Evolutionary conservation across 1,140 invertebrate species (phyloP), one percentile per base, ranked within the genome.

Genomic region (Lethocerus indicus): DNA sequence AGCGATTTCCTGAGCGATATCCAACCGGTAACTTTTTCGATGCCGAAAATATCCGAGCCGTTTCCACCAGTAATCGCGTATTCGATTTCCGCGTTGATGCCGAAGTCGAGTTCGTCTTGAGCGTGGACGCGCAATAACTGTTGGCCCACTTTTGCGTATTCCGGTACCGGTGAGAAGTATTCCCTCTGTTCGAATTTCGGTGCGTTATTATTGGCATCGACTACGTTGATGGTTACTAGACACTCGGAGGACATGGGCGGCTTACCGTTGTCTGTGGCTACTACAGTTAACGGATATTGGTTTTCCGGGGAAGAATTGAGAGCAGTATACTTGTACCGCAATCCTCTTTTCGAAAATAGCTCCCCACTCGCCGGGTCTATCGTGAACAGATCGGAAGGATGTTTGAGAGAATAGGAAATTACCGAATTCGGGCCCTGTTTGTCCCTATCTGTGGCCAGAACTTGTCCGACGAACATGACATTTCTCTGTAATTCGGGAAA

Each of bases 341-440:
- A 69, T 1, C 74, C 72, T 59, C 78, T 74, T 63, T 92, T 91
- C 49, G 87, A 88, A 52, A 82, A 81, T 18, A 97, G 78, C 59
- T 90, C 84, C 1, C 91, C 92, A 25, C 81, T 89, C 1, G 83
- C 80, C 1, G 88, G 83, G 66, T 96, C 87, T 2, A 96, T 79
- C 20, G 79, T 78, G 63, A 97, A 96, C 26, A 90, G 68, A 61
- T 89, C 85, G 0, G 89, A 93, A 0, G 89, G 84, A 60, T 90
- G 80, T 64, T 89, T 81, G 13, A 96, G 66, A 2, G 81, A 82
- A 66, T 95, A 98, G 2, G 86, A 88, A 44, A 96, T 83, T 0
- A 88, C 78, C 1, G 91, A 92, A 65, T 98, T 97, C 1, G 90
- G 89, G 0, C 88, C 88, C 60, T 87, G 82, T 59, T 94, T 92